Evolutionary conservation across 2,797 vertebrate genomes (phyloP), one percentile per base, ranked within the genome.

Genomic region (Pterois miles): DNA sequence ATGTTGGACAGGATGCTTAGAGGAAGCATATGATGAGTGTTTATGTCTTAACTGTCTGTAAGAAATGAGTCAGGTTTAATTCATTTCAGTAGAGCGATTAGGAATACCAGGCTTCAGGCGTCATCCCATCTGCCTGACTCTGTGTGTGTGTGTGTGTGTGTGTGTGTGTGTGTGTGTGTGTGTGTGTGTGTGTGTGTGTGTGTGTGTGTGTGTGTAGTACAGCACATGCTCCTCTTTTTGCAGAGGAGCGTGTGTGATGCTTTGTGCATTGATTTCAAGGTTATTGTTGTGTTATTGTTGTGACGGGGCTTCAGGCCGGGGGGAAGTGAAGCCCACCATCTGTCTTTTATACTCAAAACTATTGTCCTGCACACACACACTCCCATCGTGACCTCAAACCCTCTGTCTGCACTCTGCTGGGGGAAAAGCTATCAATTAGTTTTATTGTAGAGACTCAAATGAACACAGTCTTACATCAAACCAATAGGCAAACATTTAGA

Each of bases 221-320:
- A 80, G 34, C 83, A 84, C 83, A 84, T 80, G 81, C 52, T 53
- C 13, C 8, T 77, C 71, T 83, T 46, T 66, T 75, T 40, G 65
- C 70, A 54, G 34, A 38, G 22, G 62, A 73, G 78, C 23, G 62
- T 81, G 88, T 85, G 83, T 72, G 82, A 80, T 83, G 81, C 85
- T 78, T 91, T 90, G 85, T 93, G 76, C 34, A 83, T 71, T 78
- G 70, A 38, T 89, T 89, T 89, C 77, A 78, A 71, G 87, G 84
- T 88, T 90, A 78, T 86, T 90, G 74, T 84, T 82, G 81, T 86
- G 70, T 87, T 86, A 88, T 89, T 90, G 89, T 92, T 88, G 84
- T 86, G 77, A 65, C 20, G 36, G 56, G 27, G 38, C 71, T 71
- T 59, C 76, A 79, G 81, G 65, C 69, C 50, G 65, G 74, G 70